These are phyloP conservation scores for Takifugu ocellatus DNA, from an alignment of 2,797 vertebrate genomes.

Conservation along the genomic window DNA sequence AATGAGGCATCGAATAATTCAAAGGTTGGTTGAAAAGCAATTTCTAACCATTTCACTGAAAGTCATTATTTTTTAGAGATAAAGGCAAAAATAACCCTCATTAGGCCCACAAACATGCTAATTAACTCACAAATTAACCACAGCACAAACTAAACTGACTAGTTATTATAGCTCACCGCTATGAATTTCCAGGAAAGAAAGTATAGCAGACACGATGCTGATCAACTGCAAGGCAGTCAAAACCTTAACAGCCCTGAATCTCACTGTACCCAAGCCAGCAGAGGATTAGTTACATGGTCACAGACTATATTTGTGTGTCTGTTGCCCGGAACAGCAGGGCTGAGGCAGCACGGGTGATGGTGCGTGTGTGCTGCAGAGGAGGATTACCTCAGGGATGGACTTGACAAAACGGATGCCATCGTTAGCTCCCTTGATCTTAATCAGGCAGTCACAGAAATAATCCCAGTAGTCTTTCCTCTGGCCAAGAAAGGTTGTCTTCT, in stretches of 20 bases:
- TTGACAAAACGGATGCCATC: constrained; percentile 97
- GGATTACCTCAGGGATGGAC: constrained; percentile 91
- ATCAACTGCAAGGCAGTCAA: constrained; percentile 13
- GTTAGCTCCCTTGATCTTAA: constrained; percentile 92
- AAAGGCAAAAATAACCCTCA: background rate
- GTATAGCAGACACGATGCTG: constrained; percentile 21
- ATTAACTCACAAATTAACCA: too few species aligned
- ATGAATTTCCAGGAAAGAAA: constrained; percentile 31
- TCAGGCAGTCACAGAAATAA: constrained; percentile 93
- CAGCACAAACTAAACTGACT: background rate
- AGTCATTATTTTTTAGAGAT: background rate
- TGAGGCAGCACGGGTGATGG: background rate
- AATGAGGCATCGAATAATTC: background rate
- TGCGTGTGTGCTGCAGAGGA: constrained; percentile 23
- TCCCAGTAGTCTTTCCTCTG: constrained; percentile 97
- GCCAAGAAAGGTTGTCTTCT: constrained; percentile 90
- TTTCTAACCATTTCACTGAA: background rate
- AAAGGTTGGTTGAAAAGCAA: too few species aligned
- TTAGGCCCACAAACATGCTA: background rate
- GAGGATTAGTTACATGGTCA: constrained; percentile 50
- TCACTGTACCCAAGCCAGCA: constrained; percentile 26
- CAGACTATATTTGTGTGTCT: constrained; percentile 25
- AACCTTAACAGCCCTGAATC: constrained; percentile 33
- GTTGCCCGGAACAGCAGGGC: constrained; percentile 23
- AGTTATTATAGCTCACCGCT: constrained; percentile 47